Evolutionary conservation across 2,888 invertebrate species (phyloP).

Genomic region (Eupeodes latifasciatus): DNA sequence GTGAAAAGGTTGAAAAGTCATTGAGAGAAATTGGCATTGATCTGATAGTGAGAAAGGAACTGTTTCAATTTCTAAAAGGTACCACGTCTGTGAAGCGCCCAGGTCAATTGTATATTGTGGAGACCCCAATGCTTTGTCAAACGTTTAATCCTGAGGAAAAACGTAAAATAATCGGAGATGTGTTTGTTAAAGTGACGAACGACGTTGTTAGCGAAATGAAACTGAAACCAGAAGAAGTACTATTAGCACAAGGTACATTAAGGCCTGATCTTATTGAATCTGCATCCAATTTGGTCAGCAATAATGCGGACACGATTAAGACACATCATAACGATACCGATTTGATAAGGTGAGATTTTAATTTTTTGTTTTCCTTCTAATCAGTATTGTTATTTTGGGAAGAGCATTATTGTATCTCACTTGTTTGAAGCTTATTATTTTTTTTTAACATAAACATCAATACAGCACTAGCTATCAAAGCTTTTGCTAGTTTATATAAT

Average conservation of each 20-base stretch:
- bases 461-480: no score
- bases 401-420: no score
- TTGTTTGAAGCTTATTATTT: no score
- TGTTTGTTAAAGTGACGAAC: slow-evolving; percentile 97
- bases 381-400: no score
- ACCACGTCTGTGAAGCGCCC: slow-evolving; percentile 91
- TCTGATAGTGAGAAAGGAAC: slow-evolving; percentile 90
- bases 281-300: slow-evolving; percentile 93
- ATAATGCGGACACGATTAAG: slow-evolving; percentile 97
- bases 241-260: slow-evolving; percentile 97
- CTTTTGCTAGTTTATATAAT: no score
- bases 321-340: slow-evolving; percentile 99
- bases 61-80: slow-evolving; percentile 90
- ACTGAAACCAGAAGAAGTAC: slow-evolving; percentile 95
- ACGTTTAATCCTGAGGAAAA: slow-evolving; percentile 98
- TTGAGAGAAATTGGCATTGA: slow-evolving; percentile 93
- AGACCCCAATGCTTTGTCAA: slow-evolving; percentile 93
- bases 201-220: slow-evolving; percentile 94
- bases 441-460: no score
- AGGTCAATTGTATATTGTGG: slow-evolving; percentile 84
- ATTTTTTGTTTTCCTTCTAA: background rate
- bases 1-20: slow-evolving; percentile 93
- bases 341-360: slow-evolving; percentile 89
- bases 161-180: slow-evolving; percentile 99
- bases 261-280: slow-evolving; percentile 99